Evolutionary conservation across 1,140 invertebrate species (phyloP).

Genomic region (Acromyrmex echinatior): DNA sequence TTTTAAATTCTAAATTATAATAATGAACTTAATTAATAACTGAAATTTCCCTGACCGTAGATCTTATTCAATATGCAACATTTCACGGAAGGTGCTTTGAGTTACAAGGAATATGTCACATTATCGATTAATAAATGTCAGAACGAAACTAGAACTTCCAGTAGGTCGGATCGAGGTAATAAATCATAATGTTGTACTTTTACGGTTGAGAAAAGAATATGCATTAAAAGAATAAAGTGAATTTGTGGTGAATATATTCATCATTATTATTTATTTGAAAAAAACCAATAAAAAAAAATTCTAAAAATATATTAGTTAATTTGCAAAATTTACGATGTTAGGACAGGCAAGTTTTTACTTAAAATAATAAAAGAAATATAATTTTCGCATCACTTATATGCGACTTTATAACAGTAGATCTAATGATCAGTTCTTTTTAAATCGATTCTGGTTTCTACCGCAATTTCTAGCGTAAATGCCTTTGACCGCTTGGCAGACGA

Average conservation of each 20-base stretch:
- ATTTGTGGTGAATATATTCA: background rate
- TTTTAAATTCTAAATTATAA: conserved; percentile 13
- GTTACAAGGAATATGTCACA: background rate
- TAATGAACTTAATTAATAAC: background rate
- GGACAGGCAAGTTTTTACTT: background rate
- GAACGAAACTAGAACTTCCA: conserved; percentile 19
- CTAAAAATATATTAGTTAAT: background rate
- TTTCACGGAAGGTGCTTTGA: background rate
- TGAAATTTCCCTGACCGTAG: background rate
- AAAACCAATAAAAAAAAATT: background rate
- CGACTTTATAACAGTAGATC: background rate
- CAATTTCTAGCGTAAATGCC: conserved; percentile 7
- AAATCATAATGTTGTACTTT: conserved; percentile 4
- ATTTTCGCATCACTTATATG: background rate
- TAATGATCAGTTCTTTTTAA: background rate
- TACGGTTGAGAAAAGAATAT: background rate
- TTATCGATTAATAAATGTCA: conserved; percentile 52
- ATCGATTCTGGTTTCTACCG: conserved; percentile 4
- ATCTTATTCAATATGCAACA: conserved; percentile 9
- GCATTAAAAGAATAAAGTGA: background rate
- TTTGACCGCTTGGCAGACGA: conserved; percentile 42
- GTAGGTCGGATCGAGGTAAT: conserved; percentile 7
- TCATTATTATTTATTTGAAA: background rate
- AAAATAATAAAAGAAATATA: background rate
- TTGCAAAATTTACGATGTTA: background rate